A percentile compares a stretch with the other conserved stretches of the same genome.
phyloP scores from a whole-genome alignment of 2,113 vertebrate genomes.

The Sorex araneus region DNA sequence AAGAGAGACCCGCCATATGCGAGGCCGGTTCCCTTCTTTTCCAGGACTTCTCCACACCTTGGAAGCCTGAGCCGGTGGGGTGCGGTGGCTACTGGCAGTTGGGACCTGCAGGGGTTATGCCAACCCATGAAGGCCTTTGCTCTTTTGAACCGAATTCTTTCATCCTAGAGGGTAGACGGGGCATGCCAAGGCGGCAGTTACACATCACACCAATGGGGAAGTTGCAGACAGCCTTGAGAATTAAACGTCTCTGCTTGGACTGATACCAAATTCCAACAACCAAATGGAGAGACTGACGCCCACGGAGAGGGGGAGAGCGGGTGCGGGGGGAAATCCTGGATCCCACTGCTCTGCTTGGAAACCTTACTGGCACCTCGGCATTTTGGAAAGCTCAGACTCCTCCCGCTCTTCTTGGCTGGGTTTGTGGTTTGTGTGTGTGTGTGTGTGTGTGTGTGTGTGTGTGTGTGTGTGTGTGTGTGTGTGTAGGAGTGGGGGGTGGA shows the following conservation, averaged over 20 bases:
- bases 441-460: too few species aligned
- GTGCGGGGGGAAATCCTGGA: constrained; percentile 73
- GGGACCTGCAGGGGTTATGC: constrained; percentile 79
- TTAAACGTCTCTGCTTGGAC: constrained; percentile 70
- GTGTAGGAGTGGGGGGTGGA: background rate
- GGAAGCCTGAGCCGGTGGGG: constrained; percentile 81
- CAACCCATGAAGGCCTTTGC: constrained; percentile 54
- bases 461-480: too few species aligned
- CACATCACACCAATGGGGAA: constrained; percentile 29
- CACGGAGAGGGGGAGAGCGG: constrained; percentile 64
- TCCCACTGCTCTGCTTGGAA: constrained; percentile 64
- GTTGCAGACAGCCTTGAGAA: constrained; percentile 70
- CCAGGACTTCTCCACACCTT: constrained; percentile 84
- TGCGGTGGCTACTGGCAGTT: constrained; percentile 79
- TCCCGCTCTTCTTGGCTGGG: constrained; percentile 48
- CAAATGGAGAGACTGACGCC: constrained; percentile 78
- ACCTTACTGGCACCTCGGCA: constrained; percentile 61
- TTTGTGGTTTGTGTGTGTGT: background rate
- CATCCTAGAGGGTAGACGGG: background rate
- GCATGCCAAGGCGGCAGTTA: constrained; percentile 11
- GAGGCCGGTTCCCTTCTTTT: constrained; percentile 83
- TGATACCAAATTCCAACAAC: constrained; percentile 75
- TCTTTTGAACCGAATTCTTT: constrained; percentile 7
- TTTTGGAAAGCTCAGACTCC: constrained; percentile 61
- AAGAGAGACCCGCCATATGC: constrained; percentile 80